phyloP scores from a whole-genome alignment of 1,140 invertebrate genomes.

The Leucophenga varia region DNA sequence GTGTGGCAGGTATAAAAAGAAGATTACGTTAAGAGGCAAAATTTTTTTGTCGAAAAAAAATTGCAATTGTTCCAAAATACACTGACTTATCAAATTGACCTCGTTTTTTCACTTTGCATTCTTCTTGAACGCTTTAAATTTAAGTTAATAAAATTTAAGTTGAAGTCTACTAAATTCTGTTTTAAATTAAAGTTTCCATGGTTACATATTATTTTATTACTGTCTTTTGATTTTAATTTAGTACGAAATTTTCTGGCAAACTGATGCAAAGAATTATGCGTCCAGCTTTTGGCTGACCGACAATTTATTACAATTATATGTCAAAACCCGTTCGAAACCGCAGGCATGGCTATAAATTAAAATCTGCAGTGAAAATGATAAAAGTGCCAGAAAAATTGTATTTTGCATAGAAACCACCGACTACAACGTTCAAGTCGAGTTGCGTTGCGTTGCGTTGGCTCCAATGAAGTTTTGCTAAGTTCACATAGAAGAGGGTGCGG shows the following conservation, averaged over 20 bases:
- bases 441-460: conserved; percentile 24
- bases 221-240: conserved; percentile 7
- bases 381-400: conserved; percentile 9
- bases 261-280: conserved; percentile 1
- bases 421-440: background rate
- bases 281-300: conserved; percentile 32
- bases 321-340: conserved; percentile 47
- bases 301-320: conserved; percentile 51
- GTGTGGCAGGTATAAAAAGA: no score
- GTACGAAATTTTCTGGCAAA: conserved; percentile 6
- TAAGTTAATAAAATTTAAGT: no score
- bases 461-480: conserved; percentile 26
- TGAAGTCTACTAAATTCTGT: no score
- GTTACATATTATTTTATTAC: background rate
- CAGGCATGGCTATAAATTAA: conserved; percentile 38
- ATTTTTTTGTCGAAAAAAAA: no score
- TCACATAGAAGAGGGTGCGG: no score
- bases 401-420: no score
- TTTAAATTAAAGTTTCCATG: conserved; percentile 2
- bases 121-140: no score
- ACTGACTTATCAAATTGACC: no score
- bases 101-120: no score
- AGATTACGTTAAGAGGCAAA: no score
- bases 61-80: no score
- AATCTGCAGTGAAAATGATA: conserved; percentile 47